Evolutionary conservation across 2,888 invertebrate species (phyloP).

Genomic region (Cataglyphis altisquamis): DNA sequence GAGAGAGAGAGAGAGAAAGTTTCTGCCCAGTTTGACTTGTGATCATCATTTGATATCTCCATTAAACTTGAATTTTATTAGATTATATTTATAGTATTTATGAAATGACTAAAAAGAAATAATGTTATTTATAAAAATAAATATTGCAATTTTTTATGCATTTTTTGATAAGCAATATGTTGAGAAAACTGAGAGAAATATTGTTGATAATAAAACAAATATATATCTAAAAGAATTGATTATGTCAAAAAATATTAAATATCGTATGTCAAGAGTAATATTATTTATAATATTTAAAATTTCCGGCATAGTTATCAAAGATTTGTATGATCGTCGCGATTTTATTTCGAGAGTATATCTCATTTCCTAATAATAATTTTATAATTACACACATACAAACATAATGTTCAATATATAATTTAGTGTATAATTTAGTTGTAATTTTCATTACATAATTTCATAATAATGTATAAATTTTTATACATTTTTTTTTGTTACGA

Average conservation of each 20-base stretch:
- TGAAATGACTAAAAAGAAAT: background rate
- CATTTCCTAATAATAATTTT: background rate
- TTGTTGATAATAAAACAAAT: background rate
- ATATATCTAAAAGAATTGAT: constrained; percentile 11
- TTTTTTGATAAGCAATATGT: background rate
- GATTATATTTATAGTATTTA: background rate
- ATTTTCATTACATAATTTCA: constrained; percentile 15
- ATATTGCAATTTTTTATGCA: background rate
- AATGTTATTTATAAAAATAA: background rate
- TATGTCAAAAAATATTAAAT: constrained; percentile 5
- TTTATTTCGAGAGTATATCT: background rate
- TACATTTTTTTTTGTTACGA: background rate
- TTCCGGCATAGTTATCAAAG: constrained; percentile 42
- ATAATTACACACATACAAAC: constrained; percentile 14
- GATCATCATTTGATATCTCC: background rate
- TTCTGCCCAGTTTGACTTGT: background rate
- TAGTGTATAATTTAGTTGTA: constrained; percentile 11
- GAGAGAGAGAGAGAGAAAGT: background rate
- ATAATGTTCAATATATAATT: constrained; percentile 3
- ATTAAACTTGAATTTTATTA: background rate
- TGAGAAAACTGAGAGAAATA: background rate
- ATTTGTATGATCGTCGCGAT: constrained; percentile 34
- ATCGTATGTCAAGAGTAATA: background rate
- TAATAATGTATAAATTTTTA: constrained; percentile 4
- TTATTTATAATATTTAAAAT: background rate